These are phyloP conservation scores for Chloropsis cyanopogon DNA, from an alignment of 2,113 vertebrate species.

Conservation along the genomic window DNA sequence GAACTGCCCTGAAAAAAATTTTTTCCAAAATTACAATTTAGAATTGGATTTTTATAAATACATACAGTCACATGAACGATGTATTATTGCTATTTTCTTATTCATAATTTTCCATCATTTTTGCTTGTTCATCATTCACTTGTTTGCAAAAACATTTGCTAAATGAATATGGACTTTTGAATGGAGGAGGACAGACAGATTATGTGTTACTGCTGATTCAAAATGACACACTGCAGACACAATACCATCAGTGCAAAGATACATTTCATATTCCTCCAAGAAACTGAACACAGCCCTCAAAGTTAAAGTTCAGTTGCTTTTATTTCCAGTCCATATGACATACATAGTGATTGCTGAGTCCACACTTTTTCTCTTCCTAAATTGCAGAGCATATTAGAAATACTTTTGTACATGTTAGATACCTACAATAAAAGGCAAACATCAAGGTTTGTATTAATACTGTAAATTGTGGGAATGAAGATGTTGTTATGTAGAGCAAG, in stretches of 20 bases:
- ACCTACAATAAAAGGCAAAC: background rate
- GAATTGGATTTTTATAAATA: background rate
- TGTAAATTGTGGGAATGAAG: background rate
- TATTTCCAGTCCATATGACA: constrained; percentile 20
- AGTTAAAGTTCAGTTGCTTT: constrained; percentile 14
- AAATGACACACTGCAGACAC: constrained; percentile 22
- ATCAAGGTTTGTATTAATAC: background rate
- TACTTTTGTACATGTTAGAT: background rate
- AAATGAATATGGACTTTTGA: background rate
- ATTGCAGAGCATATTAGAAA: background rate
- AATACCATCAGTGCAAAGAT: background rate
- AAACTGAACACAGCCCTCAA: constrained; percentile 6
- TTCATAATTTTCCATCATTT: background rate
- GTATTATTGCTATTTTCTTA: background rate
- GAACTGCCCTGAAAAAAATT: background rate
- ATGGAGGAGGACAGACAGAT: background rate
- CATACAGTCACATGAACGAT: fast-evolving
- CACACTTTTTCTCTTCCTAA: background rate
- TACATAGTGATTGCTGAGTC: background rate
- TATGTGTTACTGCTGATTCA: constrained; percentile 29
- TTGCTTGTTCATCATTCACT: background rate
- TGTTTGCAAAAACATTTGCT: background rate
- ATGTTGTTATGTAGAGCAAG: background rate
- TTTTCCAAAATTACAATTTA: background rate
- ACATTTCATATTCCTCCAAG: constrained; percentile 19